These are phyloP conservation scores for Hylaeus volcanicus DNA, from an alignment of 1,140 invertebrate species.

Conservation along the genomic window DNA sequence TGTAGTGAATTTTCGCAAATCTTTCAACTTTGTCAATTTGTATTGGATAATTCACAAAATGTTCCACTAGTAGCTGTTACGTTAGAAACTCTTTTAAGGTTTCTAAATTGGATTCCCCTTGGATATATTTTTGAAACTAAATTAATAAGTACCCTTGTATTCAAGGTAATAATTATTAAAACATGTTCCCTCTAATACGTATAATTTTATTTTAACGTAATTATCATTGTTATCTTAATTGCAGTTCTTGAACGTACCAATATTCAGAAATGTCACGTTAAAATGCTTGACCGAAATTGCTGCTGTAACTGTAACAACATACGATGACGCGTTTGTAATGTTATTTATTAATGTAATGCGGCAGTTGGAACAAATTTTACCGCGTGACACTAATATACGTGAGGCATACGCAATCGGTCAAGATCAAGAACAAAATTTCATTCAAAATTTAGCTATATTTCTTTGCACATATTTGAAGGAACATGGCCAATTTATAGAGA, in stretches of 20 bases:
- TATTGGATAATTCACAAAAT: constrained; percentile 98
- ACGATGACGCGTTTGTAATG: constrained; percentile 94
- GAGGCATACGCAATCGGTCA: constrained; percentile 95
- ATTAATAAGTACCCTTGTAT: constrained; percentile 96
- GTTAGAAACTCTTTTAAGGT: constrained; percentile 96
- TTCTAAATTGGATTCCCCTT: constrained; percentile 99
- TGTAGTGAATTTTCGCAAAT: constrained; percentile 99
- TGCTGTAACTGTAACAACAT: constrained; percentile 90
- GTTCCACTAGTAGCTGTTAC: constrained; percentile 96
- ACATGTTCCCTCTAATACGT: background rate
- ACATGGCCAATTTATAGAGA: constrained; percentile 94
- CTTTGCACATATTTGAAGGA: constrained; percentile 98
- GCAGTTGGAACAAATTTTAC: constrained; percentile 95
- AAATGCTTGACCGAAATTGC: constrained; percentile 99
- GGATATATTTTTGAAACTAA: constrained; percentile 99
- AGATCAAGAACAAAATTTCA: constrained; percentile 99
- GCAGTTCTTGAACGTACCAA: constrained; percentile 96
- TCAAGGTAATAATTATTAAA: constrained; percentile 85
- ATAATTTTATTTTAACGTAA: background rate
- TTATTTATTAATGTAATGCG: constrained; percentile 95
- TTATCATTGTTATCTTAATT: constrained; percentile 63
- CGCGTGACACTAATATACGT: constrained; percentile 93
- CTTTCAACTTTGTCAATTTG: constrained; percentile 98
- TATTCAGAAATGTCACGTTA: constrained; percentile 98
- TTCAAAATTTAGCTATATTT: constrained; percentile 99